Conservation (phyloP, 2,888 invertebrate species). For the Pantelozetes paolii region DNA sequence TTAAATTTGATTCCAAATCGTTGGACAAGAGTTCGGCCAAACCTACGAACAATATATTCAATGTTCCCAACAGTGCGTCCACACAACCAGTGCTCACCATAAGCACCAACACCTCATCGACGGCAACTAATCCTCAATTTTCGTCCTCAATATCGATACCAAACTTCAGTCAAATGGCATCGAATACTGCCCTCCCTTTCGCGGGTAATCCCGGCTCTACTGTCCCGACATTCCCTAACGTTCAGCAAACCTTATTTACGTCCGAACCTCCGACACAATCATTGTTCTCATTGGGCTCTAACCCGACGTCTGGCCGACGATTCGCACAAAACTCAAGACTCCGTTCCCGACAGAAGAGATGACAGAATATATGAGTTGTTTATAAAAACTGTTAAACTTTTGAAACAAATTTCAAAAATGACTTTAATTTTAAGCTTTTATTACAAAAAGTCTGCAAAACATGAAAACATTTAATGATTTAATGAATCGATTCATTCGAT, state of each 20-base stretch:
- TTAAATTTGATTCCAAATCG: background rate
- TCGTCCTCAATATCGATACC: background rate
- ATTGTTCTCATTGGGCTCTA: constrained; percentile 10
- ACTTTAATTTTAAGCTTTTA: too few species aligned
- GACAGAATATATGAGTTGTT: constrained; percentile 1
- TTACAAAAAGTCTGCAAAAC: too few species aligned
- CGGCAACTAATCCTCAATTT: background rate
- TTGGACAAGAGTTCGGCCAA: background rate
- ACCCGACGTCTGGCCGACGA: background rate
- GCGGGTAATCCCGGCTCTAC: background rate
- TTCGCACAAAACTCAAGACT: background rate
- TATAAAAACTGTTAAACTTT: background rate
- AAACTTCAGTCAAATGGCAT: background rate
- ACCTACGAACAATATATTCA: too few species aligned
- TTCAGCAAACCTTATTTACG: background rate
- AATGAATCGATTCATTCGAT: background rate
- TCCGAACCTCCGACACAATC: background rate
- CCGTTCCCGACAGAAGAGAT: background rate
- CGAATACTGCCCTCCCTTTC: background rate
- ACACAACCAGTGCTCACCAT: background rate
- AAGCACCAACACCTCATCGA: background rate
- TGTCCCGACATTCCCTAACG: background rate
- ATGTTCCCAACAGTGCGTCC: too few species aligned
- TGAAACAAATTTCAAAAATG: too few species aligned
- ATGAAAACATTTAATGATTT: too few species aligned